Conservation (phyloP, 1,140 invertebrate genomes). For the Drosophila sp. region DNA sequence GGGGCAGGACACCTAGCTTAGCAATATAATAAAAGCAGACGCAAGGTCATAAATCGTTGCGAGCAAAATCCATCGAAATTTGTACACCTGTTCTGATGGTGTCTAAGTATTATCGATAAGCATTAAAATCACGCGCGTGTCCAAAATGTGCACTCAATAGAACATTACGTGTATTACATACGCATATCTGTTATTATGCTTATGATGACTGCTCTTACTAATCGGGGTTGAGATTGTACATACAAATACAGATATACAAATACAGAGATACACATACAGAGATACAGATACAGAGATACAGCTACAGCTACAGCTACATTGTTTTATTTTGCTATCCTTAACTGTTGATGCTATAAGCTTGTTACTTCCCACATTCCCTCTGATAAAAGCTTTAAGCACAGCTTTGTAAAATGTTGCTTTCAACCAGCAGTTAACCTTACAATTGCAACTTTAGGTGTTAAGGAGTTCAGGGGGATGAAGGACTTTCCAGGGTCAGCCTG, state of each 20-base stretch:
- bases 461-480: constrained; percentile 8
- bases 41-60: constrained; percentile 54
- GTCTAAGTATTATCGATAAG: constrained; percentile 74
- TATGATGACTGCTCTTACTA: constrained; percentile 37
- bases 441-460: constrained; percentile 20
- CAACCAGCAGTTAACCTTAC: constrained; percentile 61
- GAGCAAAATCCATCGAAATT: constrained; percentile 67
- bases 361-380: constrained; percentile 46
- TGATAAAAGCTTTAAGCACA: constrained; percentile 44
- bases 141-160: constrained; percentile 59
- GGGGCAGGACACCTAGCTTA: background rate
- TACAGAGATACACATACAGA: background rate
- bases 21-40: constrained; percentile 21
- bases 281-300: background rate
- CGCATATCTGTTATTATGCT: constrained; percentile 41
- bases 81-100: constrained; percentile 62
- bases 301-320: constrained; percentile 1
- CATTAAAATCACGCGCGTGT: constrained; percentile 77
- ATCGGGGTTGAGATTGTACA: constrained; percentile 9
- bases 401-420: constrained; percentile 67
- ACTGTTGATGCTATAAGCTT: constrained; percentile 50
- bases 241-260: constrained; percentile 1
- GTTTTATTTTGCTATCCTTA: constrained; percentile 1
- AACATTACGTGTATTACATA: constrained; percentile 65
- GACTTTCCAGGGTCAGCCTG: background rate